Evolutionary conservation across 2,797 vertebrate species (phyloP).

Genomic region (Varecia variegata): DNA sequence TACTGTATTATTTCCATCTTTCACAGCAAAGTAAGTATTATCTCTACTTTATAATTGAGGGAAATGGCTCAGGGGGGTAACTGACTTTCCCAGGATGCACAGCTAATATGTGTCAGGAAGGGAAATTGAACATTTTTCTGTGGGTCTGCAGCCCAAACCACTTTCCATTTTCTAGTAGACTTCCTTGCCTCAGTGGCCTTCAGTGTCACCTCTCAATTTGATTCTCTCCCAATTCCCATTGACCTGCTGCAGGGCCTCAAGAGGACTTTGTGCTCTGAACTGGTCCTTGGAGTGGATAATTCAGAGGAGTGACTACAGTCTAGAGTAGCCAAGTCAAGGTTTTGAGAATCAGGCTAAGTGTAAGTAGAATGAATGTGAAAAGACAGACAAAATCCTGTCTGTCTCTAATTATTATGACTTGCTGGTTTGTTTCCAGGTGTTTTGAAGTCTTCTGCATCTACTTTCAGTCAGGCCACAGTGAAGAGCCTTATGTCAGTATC

Average conservation of each 20-base stretch:
- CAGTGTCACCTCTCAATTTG: background rate
- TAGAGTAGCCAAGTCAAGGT: background rate
- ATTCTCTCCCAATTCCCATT: background rate
- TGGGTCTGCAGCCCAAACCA: background rate
- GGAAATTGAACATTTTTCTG: conserved; percentile 10
- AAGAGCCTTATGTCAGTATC: conserved; percentile 99
- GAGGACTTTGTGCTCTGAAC: background rate
- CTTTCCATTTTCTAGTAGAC: background rate
- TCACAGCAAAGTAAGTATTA: background rate
- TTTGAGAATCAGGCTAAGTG: conserved; percentile 39
- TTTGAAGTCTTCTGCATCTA: conserved; percentile 96
- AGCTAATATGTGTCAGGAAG: conserved; percentile 2
- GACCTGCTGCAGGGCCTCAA: background rate
- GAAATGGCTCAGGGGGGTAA: background rate
- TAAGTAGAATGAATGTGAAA: background rate
- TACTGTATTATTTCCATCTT: background rate
- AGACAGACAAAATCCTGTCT: background rate
- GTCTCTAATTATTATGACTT: conserved; percentile 48
- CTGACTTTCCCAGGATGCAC: background rate
- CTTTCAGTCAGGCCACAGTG: conserved; percentile 89
- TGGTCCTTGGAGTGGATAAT: background rate
- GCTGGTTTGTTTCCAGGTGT: conserved; percentile 88
- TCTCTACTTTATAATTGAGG: conserved; percentile 12
- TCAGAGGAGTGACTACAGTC: background rate
- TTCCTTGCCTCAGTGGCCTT: conserved; percentile 23